phyloP scores from a whole-genome alignment of 2,888 invertebrate species.

The Agonopterix alstromeriana region DNA sequence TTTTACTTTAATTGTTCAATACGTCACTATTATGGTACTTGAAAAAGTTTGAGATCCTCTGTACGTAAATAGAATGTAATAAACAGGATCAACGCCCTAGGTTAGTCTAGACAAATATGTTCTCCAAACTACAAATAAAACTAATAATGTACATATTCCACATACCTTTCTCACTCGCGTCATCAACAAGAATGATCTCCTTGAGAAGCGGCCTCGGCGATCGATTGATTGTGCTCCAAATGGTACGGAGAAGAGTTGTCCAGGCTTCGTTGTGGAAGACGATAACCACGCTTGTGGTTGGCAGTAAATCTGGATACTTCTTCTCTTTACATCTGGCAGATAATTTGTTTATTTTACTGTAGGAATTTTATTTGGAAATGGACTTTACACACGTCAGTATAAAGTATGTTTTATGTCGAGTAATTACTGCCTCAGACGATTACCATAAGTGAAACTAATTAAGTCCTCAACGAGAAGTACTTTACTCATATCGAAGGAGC shows the following conservation, averaged over 20 bases:
- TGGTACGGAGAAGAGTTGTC: slow-evolving; percentile 96
- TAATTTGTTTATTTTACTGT: slow-evolving; percentile 7
- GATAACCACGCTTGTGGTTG: slow-evolving; percentile 97
- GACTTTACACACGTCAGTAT: background rate
- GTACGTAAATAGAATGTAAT: too few relatives aligned
- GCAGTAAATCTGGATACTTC: slow-evolving; percentile 85
- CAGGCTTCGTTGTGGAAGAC: slow-evolving; percentile 99
- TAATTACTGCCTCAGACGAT: background rate
- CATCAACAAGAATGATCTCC: slow-evolving; percentile 98
- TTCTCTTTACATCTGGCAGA: slow-evolving; percentile 85
- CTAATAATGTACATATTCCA: too few relatives aligned
- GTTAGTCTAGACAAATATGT: too few relatives aligned
- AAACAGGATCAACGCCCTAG: too few relatives aligned
- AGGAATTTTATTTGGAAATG: background rate
- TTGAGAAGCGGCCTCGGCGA: slow-evolving; percentile 91
- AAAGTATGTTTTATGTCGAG: background rate
- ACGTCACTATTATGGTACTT: too few relatives aligned
- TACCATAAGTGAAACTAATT: too few relatives aligned
- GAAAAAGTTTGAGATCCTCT: too few relatives aligned
- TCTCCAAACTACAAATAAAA: too few relatives aligned
- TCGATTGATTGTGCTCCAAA: slow-evolving; percentile 97
- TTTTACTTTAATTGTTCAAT: too few relatives aligned
- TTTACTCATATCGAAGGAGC: too few relatives aligned
- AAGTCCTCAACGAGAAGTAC: too few relatives aligned
- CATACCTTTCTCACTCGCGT: slow-evolving; percentile 94